Percentiles rank a stretch among this genome's conserved stretches.
phyloP scores from a whole-genome alignment of 2,888 invertebrate species.

The Tipula helvola region DNA sequence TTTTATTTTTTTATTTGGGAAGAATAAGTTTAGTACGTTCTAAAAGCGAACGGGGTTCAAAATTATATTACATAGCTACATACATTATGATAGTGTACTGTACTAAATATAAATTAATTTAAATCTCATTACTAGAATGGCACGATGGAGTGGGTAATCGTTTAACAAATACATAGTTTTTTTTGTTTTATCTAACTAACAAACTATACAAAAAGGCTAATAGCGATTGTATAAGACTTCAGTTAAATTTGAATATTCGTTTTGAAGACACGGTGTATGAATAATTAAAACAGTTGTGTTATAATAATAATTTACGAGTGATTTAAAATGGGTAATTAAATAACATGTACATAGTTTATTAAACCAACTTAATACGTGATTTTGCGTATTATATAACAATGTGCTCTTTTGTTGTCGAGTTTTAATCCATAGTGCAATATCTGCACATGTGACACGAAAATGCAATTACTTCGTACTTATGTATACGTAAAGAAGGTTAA shows the following conservation, averaged over 20 bases:
- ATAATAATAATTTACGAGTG: neutral
- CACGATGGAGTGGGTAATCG: neutral
- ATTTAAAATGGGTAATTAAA: neutral
- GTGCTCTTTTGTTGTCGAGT: neutral
- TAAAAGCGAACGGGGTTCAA: neutral
- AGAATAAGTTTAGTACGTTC: neutral
- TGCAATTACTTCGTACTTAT: neutral
- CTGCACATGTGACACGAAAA: neutral
- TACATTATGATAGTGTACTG: neutral
- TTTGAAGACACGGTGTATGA: neutral
- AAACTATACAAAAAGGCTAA: neutral
- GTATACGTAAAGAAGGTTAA: neutral
- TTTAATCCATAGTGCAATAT: neutral
- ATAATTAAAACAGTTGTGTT: neutral
- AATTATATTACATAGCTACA: neutral
- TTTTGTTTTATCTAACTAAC: neutral
- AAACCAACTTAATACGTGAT: neutral
- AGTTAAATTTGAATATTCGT: neutral
- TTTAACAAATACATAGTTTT: neutral
- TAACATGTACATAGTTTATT: neutral
- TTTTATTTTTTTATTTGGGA: neutral
- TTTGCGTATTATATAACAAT: neutral
- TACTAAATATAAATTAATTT: neutral
- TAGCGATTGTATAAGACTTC: neutral
- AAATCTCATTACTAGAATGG: neutral